Evolutionary conservation across 1,140 invertebrate genomes (phyloP).

Genomic region (Drosophila baimaii): DNA sequence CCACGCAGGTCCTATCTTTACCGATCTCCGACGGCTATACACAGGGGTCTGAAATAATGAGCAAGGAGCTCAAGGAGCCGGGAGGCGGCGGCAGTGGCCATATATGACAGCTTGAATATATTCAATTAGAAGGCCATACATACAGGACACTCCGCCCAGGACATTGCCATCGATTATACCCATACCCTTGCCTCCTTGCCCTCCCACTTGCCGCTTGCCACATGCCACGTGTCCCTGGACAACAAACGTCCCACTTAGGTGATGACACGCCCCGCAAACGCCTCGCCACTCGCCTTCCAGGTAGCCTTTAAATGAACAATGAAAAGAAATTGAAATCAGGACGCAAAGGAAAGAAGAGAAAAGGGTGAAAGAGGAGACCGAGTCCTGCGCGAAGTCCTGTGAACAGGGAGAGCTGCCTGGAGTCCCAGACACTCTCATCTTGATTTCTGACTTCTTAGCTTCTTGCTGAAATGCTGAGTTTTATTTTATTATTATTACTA

Average conservation of each 20-base stretch:
- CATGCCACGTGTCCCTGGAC: conserved; percentile 35
- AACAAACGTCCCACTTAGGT: conserved; percentile 27
- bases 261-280: conserved; percentile 7
- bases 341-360: background rate
- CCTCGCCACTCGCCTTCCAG: conserved; percentile 19
- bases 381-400: background rate
- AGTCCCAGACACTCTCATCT: background rate
- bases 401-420: background rate
- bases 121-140: conserved; percentile 63
- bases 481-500: too few species aligned
- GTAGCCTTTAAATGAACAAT: conserved; percentile 67
- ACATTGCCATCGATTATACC: conserved; percentile 5
- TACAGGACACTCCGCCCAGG: conserved; percentile 4
- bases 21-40: background rate
- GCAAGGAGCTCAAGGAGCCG: background rate
- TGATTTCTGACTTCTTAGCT: background rate
- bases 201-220: background rate
- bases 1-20: background rate
- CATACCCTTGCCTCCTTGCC: background rate
- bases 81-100: background rate
- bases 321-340: conserved; percentile 15
- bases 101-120: conserved; percentile 45
- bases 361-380: background rate
- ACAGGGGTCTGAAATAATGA: conserved; percentile 9
- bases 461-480: too few species aligned